These are phyloP conservation scores for Hyppa rectilinea DNA, from an alignment of 2,888 invertebrate genomes.

Conservation along the genomic window DNA sequence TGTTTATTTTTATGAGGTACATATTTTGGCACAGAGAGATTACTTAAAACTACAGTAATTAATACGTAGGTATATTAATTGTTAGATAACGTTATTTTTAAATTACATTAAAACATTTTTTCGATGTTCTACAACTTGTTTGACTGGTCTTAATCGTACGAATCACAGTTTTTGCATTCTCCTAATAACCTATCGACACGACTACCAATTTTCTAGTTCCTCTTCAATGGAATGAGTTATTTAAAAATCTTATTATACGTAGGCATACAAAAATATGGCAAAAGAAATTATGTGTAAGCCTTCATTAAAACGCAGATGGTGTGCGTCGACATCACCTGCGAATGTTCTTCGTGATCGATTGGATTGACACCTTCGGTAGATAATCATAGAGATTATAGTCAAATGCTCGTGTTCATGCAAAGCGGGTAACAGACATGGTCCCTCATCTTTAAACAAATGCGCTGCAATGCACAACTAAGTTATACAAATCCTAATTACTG, in stretches of 20 bases:
- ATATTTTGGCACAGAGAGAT: constrained; percentile 95
- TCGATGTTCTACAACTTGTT: constrained; percentile 90
- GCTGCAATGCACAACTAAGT: constrained; percentile 44
- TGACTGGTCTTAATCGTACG: constrained; percentile 90
- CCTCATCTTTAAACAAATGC: constrained; percentile 64
- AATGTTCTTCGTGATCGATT: constrained; percentile 37
- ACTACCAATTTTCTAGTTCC: constrained; percentile 85
- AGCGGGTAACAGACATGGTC: constrained; percentile 55
- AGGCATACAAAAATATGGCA: constrained; percentile 85
- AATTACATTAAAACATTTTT: constrained; percentile 88
- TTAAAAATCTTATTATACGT: constrained; percentile 76
- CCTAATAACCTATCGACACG: constrained; percentile 88
- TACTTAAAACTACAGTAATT: constrained; percentile 88
- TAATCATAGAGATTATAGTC: constrained; percentile 29
- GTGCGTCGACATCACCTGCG: constrained; percentile 32
- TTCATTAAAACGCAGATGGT: constrained; percentile 57
- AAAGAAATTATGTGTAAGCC: constrained; percentile 70
- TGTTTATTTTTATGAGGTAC: constrained; percentile 93
- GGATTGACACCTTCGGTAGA: constrained; percentile 27
- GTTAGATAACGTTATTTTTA: constrained; percentile 82
- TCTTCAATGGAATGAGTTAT: constrained; percentile 86
- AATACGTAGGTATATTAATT: constrained; percentile 86
- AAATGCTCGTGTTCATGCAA: constrained; percentile 53
- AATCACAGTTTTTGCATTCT: constrained; percentile 90
- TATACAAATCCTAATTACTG: constrained; percentile 43